Percentiles rank a stretch among this genome's conserved stretches.
Evolutionary conservation across 2,888 invertebrate species (phyloP).

Genomic region (Diarsia mendica): DNA sequence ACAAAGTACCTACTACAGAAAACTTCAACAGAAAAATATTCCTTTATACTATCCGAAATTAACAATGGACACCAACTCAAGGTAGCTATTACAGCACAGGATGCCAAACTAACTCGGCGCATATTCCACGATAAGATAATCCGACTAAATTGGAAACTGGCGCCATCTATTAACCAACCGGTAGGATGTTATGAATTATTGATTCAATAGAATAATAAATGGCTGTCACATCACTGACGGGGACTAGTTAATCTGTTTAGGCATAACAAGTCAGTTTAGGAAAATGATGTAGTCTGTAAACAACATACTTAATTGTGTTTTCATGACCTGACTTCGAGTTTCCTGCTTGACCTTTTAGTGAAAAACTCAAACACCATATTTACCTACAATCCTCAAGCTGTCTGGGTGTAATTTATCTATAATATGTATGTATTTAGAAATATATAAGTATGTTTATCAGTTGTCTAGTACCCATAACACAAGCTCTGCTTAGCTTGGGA

Average conservation of each 20-base stretch:
- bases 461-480: too few species aligned
- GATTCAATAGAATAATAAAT: slow-evolving; percentile 51
- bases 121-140: slow-evolving; percentile 77
- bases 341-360: not conserved
- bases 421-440: too few species aligned
- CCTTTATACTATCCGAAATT: not conserved
- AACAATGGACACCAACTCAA: slow-evolving; percentile 66
- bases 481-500: too few species aligned
- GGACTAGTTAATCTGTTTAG: slow-evolving; percentile 19
- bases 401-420: too few species aligned
- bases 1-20: too few species aligned
- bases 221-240: slow-evolving; percentile 1
- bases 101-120: slow-evolving; percentile 68
- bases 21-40: too few species aligned
- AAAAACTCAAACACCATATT: not conserved
- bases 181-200: slow-evolving; percentile 55
- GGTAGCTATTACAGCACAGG: slow-evolving; percentile 72
- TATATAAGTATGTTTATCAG: too few species aligned
- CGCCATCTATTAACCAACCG: slow-evolving; percentile 69
- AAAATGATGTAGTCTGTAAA: slow-evolving; percentile 5
- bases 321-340: not conserved
- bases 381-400: not conserved
- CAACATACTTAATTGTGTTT: slow-evolving; percentile 11
- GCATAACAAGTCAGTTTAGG: not conserved
- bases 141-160: slow-evolving; percentile 75